A percentile compares a stretch with the other conserved stretches of the same genome.
phyloP scores from a whole-genome alignment of 1,140 invertebrate genomes.

The Nylanderia fulva region DNA sequence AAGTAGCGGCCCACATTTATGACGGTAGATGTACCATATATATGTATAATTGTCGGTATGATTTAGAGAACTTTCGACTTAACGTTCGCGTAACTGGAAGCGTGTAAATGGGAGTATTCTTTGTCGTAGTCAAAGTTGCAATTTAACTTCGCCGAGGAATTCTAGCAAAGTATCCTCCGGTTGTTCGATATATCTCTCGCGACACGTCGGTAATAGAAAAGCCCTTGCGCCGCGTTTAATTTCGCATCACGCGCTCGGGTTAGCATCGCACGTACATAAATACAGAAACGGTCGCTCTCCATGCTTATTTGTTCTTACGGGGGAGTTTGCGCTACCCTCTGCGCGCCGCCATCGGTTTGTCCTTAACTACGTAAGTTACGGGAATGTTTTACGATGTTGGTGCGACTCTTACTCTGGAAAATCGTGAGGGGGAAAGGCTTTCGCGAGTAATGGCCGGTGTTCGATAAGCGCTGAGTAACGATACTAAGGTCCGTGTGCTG shows the following conservation, averaged over 20 bases:
- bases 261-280: constrained; percentile 24
- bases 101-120: not conserved
- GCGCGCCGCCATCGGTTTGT: constrained; percentile 44
- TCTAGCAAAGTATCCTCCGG: not conserved
- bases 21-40: too few relatives aligned
- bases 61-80: not conserved
- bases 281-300: constrained; percentile 28
- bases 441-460: constrained; percentile 57
- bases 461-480: constrained; percentile 59
- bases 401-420: constrained; percentile 43
- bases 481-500: not conserved
- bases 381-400: constrained; percentile 51
- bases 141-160: not conserved
- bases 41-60: not conserved
- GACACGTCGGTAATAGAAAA: constrained; percentile 30
- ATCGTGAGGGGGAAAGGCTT: not conserved
- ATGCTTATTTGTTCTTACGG: constrained; percentile 33
- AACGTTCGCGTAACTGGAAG: not conserved
- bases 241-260: constrained; percentile 43
- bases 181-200: constrained; percentile 30
- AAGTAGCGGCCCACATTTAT: too few relatives aligned
- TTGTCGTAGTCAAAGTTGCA: not conserved
- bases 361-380: constrained; percentile 58
- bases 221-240: constrained; percentile 21
- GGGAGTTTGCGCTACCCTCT: not conserved